A percentile compares a stretch with the other conserved stretches of the same genome.
Conservation (phyloP, 2,797 vertebrate species). For the Oceanodroma leucorhoa region DNA sequence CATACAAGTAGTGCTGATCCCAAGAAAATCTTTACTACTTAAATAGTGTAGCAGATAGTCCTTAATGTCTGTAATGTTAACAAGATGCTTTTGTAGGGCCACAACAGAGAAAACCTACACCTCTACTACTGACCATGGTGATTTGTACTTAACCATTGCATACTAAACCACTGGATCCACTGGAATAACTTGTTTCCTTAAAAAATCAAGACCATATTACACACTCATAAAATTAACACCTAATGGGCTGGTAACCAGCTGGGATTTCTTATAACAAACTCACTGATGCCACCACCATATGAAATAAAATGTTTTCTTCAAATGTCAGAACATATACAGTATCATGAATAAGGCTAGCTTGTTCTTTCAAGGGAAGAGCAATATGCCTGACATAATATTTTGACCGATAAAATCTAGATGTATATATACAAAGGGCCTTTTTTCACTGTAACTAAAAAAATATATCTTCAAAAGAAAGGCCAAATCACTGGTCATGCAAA, state of each 20-base stretch:
- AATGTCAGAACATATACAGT: not conserved
- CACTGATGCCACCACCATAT: rapidly evolving
- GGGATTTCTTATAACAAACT: not conserved
- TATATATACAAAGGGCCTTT: not conserved
- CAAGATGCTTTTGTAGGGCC: not conserved
- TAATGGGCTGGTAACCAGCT: not conserved
- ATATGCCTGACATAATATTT: not conserved
- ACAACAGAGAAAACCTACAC: not conserved
- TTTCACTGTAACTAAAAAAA: not conserved
- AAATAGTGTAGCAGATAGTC: not conserved
- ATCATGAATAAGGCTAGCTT: not conserved
- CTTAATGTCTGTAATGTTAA: not conserved
- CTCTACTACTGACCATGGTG: not conserved
- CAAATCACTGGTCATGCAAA: not conserved
- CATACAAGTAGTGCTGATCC: not conserved
- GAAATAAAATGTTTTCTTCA: not conserved
- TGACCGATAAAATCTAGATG: not conserved
- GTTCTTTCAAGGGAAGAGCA: not conserved
- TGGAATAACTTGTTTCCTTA: not conserved
- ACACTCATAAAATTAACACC: not conserved
- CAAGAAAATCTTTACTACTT: not conserved
- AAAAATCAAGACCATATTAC: not conserved
- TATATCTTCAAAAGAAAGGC: not conserved
- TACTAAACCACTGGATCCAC: not conserved
- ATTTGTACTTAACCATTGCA: not conserved